Evolutionary conservation across 2,113 vertebrate species (phyloP).

Genomic region (Arvicanthis niloticus): DNA sequence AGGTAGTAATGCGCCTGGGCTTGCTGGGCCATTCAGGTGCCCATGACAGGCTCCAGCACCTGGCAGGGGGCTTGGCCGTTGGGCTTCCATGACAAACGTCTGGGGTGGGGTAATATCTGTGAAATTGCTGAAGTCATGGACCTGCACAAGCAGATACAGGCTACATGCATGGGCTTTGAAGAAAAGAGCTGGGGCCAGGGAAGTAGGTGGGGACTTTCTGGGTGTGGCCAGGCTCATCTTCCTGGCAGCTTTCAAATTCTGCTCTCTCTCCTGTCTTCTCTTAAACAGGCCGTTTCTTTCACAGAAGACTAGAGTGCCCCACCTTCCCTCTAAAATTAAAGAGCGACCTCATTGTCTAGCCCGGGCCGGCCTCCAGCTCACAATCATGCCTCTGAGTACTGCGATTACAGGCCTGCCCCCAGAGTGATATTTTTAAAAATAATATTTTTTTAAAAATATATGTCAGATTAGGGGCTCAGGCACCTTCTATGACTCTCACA

Average conservation of each 20-base stretch:
- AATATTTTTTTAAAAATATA: neutral
- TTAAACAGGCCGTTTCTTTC: neutral
- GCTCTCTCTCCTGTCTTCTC: neutral
- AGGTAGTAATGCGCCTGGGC: constrained; percentile 57
- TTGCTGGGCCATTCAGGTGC: neutral
- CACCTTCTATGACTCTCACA: neutral
- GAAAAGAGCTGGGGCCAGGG: neutral
- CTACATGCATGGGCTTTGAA: neutral
- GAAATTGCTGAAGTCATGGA: constrained; percentile 14
- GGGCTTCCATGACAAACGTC: constrained; percentile 70
- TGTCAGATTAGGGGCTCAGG: neutral
- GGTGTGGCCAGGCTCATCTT: neutral
- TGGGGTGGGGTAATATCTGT: constrained; percentile 44
- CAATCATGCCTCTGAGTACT: neutral
- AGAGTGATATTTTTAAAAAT: neutral
- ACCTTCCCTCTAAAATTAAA: neutral
- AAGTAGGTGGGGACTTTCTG: neutral
- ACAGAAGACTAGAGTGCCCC: neutral
- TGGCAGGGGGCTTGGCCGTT: constrained; percentile 45
- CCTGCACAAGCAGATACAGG: constrained; percentile 65
- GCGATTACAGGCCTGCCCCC: neutral
- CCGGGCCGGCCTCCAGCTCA: neutral
- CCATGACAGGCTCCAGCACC: constrained; percentile 54
- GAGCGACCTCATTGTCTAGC: neutral
- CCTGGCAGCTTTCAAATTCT: neutral